Percentiles rank a stretch among this genome's conserved stretches.
phyloP scores from a whole-genome alignment of 1,140 invertebrate species.

The Ceratina calcarata region DNA sequence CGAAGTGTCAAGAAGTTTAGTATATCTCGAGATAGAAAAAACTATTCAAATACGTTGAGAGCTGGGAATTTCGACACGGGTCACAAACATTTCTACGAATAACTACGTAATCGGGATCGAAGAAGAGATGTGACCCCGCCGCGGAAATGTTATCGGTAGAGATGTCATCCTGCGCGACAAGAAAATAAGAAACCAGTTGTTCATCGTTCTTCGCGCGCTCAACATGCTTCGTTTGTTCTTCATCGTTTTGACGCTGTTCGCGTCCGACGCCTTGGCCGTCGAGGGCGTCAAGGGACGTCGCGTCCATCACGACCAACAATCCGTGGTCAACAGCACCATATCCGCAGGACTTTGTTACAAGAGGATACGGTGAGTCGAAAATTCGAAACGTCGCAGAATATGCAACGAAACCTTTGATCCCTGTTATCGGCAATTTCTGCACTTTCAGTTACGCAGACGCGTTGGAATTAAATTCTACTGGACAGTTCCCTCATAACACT shows the following conservation, averaged over 20 bases:
- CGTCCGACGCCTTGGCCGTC: constrained; percentile 39
- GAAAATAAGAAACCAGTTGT: constrained; percentile 64
- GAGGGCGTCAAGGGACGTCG: constrained; percentile 67
- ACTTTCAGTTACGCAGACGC: constrained; percentile 55
- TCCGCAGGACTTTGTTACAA: constrained; percentile 74
- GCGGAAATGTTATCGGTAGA: constrained; percentile 43
- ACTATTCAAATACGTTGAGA: background rate
- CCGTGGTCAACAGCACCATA: constrained; percentile 38
- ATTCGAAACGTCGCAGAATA: background rate
- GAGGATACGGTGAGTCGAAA: constrained; percentile 72
- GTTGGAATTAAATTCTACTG: constrained; percentile 45
- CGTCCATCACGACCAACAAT: constrained; percentile 13
- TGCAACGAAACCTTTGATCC: background rate
- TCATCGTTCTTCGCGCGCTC: constrained; percentile 49
- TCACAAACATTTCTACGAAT: constrained; percentile 56
- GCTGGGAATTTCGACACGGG: constrained; percentile 12
- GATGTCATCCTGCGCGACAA: constrained; percentile 21
- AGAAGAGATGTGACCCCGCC: constrained; percentile 48
- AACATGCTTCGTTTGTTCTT: constrained; percentile 65
- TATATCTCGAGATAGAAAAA: no score
- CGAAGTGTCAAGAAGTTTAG: no score
- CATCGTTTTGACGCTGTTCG: constrained; percentile 39
- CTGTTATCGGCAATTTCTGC: constrained; percentile 6
- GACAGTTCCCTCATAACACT: constrained; percentile 51
- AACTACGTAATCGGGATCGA: constrained; percentile 46